These are phyloP conservation scores for Aphelinus certus DNA, from an alignment of 1,140 invertebrate genomes.

Conservation along the genomic window DNA sequence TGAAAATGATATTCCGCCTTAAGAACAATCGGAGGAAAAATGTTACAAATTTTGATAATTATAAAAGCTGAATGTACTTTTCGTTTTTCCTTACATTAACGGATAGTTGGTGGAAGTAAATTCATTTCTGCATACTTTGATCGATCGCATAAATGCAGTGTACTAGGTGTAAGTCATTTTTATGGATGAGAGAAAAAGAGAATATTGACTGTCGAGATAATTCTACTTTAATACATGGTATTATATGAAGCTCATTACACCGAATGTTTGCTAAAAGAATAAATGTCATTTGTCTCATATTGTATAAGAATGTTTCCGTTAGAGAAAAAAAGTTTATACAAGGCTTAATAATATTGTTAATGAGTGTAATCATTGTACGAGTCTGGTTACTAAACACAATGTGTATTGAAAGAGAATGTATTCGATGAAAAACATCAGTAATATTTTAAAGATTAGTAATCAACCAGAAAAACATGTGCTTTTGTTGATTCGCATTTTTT, in stretches of 20 bases:
- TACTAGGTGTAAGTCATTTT: conserved; percentile 15
- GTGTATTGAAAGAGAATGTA: conserved; percentile 10
- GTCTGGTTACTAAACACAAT: not conserved
- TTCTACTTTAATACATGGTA: not conserved
- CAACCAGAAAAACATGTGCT: too few relatives aligned
- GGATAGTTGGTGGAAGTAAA: not conserved
- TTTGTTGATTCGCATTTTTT: not conserved
- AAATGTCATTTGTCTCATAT: conserved; percentile 24
- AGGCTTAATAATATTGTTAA: conserved; percentile 14
- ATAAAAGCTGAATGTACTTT: not conserved
- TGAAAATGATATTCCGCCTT: not conserved
- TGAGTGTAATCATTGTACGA: conserved; percentile 6
- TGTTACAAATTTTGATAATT: not conserved
- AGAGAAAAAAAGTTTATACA: conserved; percentile 29
- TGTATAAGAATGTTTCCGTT: conserved; percentile 9
- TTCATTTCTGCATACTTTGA: conserved; percentile 25
- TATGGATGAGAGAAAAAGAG: not conserved
- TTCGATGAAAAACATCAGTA: too few relatives aligned
- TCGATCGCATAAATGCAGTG: conserved; percentile 4
- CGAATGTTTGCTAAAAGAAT: conserved; percentile 29
- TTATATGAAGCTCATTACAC: conserved; percentile 26
- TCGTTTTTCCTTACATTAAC: not conserved
- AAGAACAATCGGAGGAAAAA: not conserved
- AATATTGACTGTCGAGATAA: too few relatives aligned
- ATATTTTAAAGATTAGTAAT: too few relatives aligned